Percentiles rank a stretch among this genome's conserved stretches.
Conservation (phyloP, 2,888 invertebrate genomes). For the Hirudinaria manillensis region DNA sequence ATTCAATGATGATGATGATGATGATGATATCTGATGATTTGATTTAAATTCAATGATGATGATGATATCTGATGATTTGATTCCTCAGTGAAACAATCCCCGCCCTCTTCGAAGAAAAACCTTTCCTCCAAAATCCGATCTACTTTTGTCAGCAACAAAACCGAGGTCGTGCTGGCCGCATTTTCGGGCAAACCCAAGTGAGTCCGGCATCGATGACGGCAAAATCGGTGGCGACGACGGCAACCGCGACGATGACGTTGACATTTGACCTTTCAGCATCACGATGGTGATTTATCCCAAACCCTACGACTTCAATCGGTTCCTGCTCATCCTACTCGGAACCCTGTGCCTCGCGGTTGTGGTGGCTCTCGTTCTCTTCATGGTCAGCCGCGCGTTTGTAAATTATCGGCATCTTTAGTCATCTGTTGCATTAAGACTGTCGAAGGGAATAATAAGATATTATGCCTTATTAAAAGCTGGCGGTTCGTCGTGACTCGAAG, state of each 20-base stretch:
- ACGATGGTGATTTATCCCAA: too few species aligned
- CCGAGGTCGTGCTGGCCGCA: neutral
- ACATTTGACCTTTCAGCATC: neutral
- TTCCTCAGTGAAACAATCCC: neutral
- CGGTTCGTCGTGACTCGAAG: too few species aligned
- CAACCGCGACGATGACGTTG: neutral
- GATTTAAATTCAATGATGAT: neutral
- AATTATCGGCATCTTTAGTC: neutral
- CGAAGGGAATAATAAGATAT: too few species aligned
- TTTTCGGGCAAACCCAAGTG: conserved; percentile 7
- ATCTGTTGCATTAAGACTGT: neutral
- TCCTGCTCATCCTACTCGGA: conserved; percentile 17
- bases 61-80: neutral
- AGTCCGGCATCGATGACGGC: neutral
- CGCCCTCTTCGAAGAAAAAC: conserved; percentile 12
- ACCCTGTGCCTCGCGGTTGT: conserved; percentile 21
- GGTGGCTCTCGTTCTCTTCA: conserved; percentile 4
- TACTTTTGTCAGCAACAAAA: conserved; percentile 23
- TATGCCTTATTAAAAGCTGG: too few species aligned
- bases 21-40: too few species aligned
- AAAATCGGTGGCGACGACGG: neutral
- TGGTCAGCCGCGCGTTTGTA: neutral
- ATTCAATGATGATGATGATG: neutral
- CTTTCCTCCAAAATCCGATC: conserved; percentile 6
- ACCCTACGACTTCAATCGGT: conserved; percentile 4